phyloP scores from a whole-genome alignment of 2,113 vertebrate species.

The Natator depressus region DNA sequence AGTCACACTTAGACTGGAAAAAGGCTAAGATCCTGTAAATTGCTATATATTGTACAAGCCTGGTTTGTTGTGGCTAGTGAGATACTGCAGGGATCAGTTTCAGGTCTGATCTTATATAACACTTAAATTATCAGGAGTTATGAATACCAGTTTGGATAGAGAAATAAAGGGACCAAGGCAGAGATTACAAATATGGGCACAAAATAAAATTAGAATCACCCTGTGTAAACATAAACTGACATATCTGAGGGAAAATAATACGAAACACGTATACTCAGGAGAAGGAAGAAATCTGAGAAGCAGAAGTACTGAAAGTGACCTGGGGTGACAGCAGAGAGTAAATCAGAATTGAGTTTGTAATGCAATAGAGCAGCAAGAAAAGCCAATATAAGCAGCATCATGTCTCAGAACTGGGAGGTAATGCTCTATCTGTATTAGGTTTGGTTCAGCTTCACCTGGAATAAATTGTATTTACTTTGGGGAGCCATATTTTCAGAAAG shows the following conservation, averaged over 20 bases:
- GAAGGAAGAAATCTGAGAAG: not conserved
- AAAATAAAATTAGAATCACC: not conserved
- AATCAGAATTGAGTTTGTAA: not conserved
- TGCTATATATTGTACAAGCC: not conserved
- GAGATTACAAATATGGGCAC: not conserved
- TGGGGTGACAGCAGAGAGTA: not conserved
- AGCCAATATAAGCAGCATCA: not conserved
- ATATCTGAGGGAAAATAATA: not conserved
- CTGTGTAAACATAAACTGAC: not conserved
- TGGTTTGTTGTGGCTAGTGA: not conserved
- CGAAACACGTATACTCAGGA: not conserved
- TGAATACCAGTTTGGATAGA: not conserved
- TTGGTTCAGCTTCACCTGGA: not conserved
- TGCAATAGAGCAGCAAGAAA: not conserved
- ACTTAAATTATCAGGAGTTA: not conserved
- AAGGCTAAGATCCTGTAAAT: not conserved
- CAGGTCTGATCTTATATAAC: rapidly evolving
- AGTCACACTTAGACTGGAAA: not conserved
- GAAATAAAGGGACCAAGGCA: not conserved
- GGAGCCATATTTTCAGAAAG: not conserved
- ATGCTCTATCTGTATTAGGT: not conserved
- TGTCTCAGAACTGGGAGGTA: not conserved
- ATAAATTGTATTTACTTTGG: not conserved
- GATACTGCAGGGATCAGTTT: not conserved
- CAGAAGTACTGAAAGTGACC: not conserved